Evolutionary conservation across 2,888 invertebrate species (phyloP).

Genomic region (Spilarctia lutea): DNA sequence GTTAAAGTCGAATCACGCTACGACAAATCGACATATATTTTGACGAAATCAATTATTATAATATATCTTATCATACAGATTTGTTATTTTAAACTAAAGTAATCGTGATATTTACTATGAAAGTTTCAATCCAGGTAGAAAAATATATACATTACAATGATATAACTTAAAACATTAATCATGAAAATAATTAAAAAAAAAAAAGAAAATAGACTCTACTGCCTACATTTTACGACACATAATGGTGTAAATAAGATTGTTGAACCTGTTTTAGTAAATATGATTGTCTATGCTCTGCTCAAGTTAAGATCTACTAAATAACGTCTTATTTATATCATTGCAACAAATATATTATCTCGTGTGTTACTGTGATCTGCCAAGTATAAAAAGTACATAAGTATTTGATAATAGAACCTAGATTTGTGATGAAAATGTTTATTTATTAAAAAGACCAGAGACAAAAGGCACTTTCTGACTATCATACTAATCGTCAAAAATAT

Average conservation of each 20-base stretch:
- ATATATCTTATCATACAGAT: neutral
- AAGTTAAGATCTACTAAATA: neutral
- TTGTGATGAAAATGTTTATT: neutral
- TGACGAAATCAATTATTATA: slow-evolving; percentile 10
- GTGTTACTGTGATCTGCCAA: neutral
- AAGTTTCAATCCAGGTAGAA: neutral
- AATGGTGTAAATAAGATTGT: neutral
- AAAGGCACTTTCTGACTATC: neutral
- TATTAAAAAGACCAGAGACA: neutral
- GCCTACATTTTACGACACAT: neutral
- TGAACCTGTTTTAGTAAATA: neutral
- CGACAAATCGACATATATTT: slow-evolving; percentile 33
- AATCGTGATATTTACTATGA: neutral
- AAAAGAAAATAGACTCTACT: neutral
- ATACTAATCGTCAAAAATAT: slow-evolving; percentile 18
- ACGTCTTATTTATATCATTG: neutral
- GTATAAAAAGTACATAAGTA: neutral
- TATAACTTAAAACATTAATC: neutral
- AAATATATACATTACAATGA: neutral
- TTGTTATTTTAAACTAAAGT: neutral
- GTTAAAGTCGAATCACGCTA: slow-evolving; percentile 39
- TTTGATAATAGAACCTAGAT: neutral
- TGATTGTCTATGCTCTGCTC: neutral
- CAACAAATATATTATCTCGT: neutral
- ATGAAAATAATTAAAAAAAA: neutral